Conservation (phyloP, 2,797 vertebrate genomes). For the Borostomias antarcticus region DNA sequence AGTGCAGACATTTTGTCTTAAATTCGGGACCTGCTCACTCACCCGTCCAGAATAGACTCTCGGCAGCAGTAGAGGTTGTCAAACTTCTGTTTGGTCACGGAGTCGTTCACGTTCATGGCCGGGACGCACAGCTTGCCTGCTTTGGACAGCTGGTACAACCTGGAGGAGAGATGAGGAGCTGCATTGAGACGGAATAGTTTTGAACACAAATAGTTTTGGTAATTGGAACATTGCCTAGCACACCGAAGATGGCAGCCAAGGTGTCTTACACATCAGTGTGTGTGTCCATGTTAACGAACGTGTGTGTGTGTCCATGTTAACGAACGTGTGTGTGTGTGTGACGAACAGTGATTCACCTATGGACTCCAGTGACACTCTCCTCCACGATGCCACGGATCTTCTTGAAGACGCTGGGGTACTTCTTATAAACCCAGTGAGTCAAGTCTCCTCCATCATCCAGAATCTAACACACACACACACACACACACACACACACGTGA, state of each 20-base stretch:
- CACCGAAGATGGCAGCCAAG: too few relatives aligned
- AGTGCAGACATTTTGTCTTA: too few relatives aligned
- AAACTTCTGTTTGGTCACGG: constrained; percentile 97
- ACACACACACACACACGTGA: background rate
- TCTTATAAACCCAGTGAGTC: constrained; percentile 98
- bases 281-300: constrained; percentile 5
- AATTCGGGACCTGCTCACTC: constrained; percentile 60
- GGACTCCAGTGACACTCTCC: constrained; percentile 95
- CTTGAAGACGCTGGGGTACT: constrained; percentile 93
- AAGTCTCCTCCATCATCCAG: constrained; percentile 94
- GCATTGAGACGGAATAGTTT: too few relatives aligned
- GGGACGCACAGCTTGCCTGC: constrained; percentile 94
- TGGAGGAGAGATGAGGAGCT: constrained; percentile 51
- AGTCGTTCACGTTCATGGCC: constrained; percentile 96
- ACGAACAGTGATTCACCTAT: constrained; percentile 79
- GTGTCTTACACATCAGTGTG: too few relatives aligned
- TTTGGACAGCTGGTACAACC: constrained; percentile 94
- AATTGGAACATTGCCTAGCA: too few relatives aligned
- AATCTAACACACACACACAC: constrained; percentile 73
- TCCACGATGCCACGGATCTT: constrained; percentile 95
- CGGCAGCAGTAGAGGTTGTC: constrained; percentile 97
- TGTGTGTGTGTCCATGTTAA: constrained; percentile 12
- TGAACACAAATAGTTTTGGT: too few relatives aligned
- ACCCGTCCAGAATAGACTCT: constrained; percentile 95
- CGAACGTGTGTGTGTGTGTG: background rate